Evolutionary conservation across 2,113 vertebrate species (phyloP).

Genomic region (Amphiprion percula): DNA sequence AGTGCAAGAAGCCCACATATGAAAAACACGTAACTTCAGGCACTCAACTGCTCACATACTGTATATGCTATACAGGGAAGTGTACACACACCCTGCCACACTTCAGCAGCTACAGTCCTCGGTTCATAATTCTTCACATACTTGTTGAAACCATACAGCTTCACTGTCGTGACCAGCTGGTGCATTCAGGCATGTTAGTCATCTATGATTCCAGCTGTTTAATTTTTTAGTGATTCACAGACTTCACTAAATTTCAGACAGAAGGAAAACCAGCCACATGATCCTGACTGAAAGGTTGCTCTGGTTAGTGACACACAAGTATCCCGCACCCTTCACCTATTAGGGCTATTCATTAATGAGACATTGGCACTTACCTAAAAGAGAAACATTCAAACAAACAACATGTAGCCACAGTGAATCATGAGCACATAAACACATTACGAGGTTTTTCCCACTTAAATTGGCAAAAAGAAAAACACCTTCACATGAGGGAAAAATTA

Average conservation of each 20-base stretch:
- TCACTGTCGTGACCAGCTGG: slow-evolving; percentile 64
- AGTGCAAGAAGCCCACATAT: no score
- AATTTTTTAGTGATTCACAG: slow-evolving; percentile 58
- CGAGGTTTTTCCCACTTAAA: slow-evolving; percentile 50
- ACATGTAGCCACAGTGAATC: slow-evolving; percentile 44
- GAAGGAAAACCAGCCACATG: slow-evolving; percentile 39
- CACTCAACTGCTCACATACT: slow-evolving; percentile 1
- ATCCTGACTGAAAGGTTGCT: slow-evolving; percentile 44
- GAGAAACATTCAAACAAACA: slow-evolving; percentile 55
- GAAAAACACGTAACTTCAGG: not conserved
- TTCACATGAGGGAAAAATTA: slow-evolving; percentile 45
- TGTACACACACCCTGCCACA: slow-evolving; percentile 21
- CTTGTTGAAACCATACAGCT: slow-evolving; percentile 51
- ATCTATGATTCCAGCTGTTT: slow-evolving; percentile 68
- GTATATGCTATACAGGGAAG: not conserved
- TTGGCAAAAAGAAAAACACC: slow-evolving; percentile 55
- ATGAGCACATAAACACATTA: slow-evolving; percentile 54
- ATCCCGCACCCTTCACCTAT: slow-evolving; percentile 33
- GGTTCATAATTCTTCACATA: slow-evolving; percentile 68
- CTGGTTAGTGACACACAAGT: slow-evolving; percentile 56
- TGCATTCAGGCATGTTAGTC: slow-evolving; percentile 62
- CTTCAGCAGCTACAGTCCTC: slow-evolving; percentile 32
- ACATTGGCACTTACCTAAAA: slow-evolving; percentile 47
- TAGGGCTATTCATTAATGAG: slow-evolving; percentile 53
- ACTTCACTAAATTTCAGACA: slow-evolving; percentile 62